These are phyloP conservation scores for Bombus affinis DNA, from an alignment of 1,140 invertebrate genomes.

Conservation along the genomic window DNA sequence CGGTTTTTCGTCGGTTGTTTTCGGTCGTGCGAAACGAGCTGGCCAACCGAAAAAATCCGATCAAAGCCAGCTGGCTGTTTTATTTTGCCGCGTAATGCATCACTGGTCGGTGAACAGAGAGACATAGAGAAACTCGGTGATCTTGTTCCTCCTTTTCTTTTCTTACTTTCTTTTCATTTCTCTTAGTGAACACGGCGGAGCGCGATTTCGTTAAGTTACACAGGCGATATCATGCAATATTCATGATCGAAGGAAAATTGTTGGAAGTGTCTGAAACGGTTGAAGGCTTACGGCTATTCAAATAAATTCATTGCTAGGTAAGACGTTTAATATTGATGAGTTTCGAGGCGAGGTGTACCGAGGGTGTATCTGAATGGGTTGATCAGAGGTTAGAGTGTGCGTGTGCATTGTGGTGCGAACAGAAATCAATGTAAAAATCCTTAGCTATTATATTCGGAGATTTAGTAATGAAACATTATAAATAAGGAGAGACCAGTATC, in stretches of 20 bases:
- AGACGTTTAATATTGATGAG: constrained; percentile 32
- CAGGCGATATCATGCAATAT: constrained; percentile 22
- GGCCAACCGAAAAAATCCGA: constrained; percentile 9
- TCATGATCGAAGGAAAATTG: constrained; percentile 12
- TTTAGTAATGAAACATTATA: not conserved
- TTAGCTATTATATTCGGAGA: not conserved
- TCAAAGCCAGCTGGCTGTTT: not conserved
- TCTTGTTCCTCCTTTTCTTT: not conserved
- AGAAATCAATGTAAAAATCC: not conserved
- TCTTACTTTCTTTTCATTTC: not conserved
- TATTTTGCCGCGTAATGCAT: not conserved
- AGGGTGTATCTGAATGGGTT: constrained; percentile 16
- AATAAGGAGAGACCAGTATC: no score
- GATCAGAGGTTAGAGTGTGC: not conserved
- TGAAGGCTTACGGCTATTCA: constrained; percentile 29
- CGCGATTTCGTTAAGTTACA: constrained; percentile 4
- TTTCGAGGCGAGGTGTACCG: not conserved
- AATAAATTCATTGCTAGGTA: constrained; percentile 32
- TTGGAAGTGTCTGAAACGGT: constrained; percentile 24
- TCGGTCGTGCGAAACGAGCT: constrained; percentile 3
- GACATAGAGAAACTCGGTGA: no score
- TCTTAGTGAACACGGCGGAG: not conserved
- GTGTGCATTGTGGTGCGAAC: not conserved
- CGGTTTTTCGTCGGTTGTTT: not conserved
- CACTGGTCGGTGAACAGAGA: not conserved